Evolutionary conservation across 2,797 vertebrate genomes (phyloP).

Genomic region (Catostomus latipinnis): DNA sequence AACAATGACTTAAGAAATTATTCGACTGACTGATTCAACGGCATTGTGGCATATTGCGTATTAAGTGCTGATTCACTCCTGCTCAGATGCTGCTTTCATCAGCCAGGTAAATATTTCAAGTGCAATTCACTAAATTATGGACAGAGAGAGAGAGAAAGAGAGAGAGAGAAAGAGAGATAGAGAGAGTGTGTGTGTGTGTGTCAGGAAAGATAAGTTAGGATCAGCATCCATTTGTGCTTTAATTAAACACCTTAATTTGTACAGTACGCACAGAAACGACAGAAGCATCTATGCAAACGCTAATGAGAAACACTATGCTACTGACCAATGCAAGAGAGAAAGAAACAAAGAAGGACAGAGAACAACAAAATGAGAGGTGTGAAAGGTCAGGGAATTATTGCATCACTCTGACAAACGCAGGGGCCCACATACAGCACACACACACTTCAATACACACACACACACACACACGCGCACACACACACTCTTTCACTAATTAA

Average conservation of each 20-base stretch:
- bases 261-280: slow-evolving; percentile 1
- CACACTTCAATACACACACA: neutral
- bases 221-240: neutral
- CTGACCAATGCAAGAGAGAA: neutral
- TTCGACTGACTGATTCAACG: neutral
- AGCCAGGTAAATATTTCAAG: slow-evolving; percentile 14
- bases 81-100: neutral
- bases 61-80: neutral
- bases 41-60: neutral
- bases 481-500: slow-evolving; percentile 17
- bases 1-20: no score
- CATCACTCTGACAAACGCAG: slow-evolving; percentile 19
- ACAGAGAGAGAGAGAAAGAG: neutral
- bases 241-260: slow-evolving; percentile 13
- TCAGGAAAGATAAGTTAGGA: neutral
- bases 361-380: neutral
- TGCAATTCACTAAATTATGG: neutral
- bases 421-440: neutral
- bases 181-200: no score
- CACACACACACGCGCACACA: neutral
- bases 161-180: no score
- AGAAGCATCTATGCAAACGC: neutral
- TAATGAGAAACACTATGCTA: slow-evolving; percentile 5
- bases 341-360: neutral
- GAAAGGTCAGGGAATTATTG: slow-evolving; percentile 20